Conservation (phyloP, 2,113 vertebrate genomes). For the Gallinago media region DNA sequence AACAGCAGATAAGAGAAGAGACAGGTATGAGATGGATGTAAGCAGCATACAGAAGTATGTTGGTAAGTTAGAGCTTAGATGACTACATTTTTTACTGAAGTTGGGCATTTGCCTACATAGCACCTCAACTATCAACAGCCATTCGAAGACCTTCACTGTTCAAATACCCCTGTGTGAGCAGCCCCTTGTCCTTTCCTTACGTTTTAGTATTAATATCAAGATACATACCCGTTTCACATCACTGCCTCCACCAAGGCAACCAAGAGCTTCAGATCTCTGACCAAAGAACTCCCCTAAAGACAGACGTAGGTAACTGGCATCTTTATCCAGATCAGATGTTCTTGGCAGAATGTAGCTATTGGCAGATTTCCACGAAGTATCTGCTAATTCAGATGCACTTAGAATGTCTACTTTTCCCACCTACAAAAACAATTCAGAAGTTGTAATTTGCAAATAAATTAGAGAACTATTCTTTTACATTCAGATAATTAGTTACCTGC, state of each 20-base stretch:
- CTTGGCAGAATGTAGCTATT: conserved; percentile 77
- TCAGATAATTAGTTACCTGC: conserved; percentile 80
- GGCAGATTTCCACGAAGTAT: conserved; percentile 86
- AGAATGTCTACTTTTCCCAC: conserved; percentile 82
- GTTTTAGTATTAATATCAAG: neutral
- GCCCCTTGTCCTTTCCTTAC: neutral
- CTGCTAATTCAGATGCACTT: conserved; percentile 67
- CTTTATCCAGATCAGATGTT: conserved; percentile 78
- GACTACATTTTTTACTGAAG: neutral
- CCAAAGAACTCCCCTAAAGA: conserved; percentile 94
- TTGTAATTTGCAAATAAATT: neutral
- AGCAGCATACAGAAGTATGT: neutral
- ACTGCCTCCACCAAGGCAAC: conserved; percentile 85
- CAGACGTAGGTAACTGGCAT: conserved; percentile 88
- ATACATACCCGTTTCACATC: conserved; percentile 88
- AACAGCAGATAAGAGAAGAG: neutral
- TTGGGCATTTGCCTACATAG: neutral
- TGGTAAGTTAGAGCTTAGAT: neutral
- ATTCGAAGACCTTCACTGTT: neutral
- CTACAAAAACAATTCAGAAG: conserved; percentile 70
- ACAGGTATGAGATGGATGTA: neutral
- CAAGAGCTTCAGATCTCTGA: conserved; percentile 94
- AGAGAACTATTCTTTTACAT: neutral
- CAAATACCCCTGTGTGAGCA: neutral
- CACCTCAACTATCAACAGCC: neutral